Conservation (phyloP, 2,888 invertebrate species). For the Aspidiotus destructor region DNA sequence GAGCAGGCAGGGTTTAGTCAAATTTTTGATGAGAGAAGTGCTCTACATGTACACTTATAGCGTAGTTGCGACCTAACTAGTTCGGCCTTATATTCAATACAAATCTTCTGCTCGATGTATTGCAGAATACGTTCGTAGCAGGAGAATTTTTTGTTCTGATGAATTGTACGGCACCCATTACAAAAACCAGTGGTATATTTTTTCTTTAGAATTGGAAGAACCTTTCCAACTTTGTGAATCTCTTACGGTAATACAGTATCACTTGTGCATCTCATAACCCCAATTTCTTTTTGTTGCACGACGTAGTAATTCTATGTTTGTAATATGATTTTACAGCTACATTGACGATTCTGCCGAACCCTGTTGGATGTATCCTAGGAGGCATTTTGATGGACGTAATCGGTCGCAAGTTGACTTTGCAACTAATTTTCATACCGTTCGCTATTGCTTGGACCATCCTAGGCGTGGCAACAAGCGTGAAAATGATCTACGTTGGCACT, state of each 20-base stretch:
- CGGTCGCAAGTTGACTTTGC: conserved; percentile 30
- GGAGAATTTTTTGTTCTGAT: too few relatives aligned
- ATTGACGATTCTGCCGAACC: conserved; percentile 28
- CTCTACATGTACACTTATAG: too few relatives aligned
- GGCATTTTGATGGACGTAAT: conserved; percentile 29
- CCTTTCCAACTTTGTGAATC: background rate
- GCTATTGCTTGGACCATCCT: conserved; percentile 31
- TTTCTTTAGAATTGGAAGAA: background rate
- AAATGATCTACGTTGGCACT: conserved; percentile 24
- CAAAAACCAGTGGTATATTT: too few relatives aligned
- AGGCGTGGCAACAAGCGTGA: conserved; percentile 11
- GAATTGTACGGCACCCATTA: too few relatives aligned
- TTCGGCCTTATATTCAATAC: too few relatives aligned
- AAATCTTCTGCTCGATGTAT: too few relatives aligned
- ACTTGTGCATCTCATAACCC: too few relatives aligned
- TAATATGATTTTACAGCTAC: conserved; percentile 18
- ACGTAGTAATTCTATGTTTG: too few relatives aligned
- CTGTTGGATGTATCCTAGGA: conserved; percentile 23
- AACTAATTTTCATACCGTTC: conserved; percentile 28
- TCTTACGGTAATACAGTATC: background rate
- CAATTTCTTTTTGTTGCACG: background rate
- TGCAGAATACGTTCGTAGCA: too few relatives aligned
- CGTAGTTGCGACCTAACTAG: too few relatives aligned
- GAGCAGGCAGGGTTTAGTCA: too few relatives aligned
- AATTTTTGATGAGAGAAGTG: too few relatives aligned